phyloP scores from a whole-genome alignment of 23 tunicate genomes.

The Phallusia fumigata region DNA sequence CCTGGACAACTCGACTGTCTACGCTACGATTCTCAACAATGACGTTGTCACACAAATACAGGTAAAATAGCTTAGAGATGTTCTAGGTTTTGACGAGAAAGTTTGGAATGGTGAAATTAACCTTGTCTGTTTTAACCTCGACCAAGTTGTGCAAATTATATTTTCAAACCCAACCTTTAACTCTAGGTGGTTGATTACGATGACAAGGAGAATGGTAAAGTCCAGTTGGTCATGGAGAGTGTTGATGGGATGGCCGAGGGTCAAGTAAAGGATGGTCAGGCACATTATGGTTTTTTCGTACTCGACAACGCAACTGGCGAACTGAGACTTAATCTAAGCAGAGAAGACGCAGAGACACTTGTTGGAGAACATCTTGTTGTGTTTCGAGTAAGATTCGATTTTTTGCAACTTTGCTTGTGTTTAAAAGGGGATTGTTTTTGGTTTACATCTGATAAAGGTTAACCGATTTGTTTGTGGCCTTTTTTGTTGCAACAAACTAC shows the following conservation, averaged over 20 bases:
- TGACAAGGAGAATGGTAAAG: conserved; percentile 16
- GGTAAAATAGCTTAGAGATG: too few species aligned
- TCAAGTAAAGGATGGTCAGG: background rate
- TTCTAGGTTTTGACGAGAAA: too few species aligned
- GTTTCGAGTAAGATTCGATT: background rate
- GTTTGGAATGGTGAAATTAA: too few species aligned
- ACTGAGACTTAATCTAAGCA: conserved; percentile 42
- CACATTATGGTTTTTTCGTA: conserved; percentile 26
- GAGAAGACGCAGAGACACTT: conserved; percentile 19
- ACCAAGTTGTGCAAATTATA: too few species aligned
- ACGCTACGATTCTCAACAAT: conserved; percentile 42
- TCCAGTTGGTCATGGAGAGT: conserved; percentile 22
- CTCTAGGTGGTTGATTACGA: conserved; percentile 57
- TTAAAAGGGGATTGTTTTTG: too few species aligned
- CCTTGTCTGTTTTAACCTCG: too few species aligned
- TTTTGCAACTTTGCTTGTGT: too few species aligned
- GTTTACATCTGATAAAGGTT: too few species aligned
- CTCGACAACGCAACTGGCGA: conserved; percentile 52
- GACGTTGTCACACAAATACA: conserved; percentile 25
- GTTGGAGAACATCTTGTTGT: conserved; percentile 45
- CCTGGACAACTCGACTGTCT: conserved; percentile 45
- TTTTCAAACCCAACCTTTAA: background rate
- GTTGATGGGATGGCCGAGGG: conserved; percentile 29
- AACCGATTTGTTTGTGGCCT: background rate
- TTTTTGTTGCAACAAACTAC: background rate